Evolutionary conservation across 2,888 invertebrate genomes (phyloP).

Genomic region (Mythimna loreyi): DNA sequence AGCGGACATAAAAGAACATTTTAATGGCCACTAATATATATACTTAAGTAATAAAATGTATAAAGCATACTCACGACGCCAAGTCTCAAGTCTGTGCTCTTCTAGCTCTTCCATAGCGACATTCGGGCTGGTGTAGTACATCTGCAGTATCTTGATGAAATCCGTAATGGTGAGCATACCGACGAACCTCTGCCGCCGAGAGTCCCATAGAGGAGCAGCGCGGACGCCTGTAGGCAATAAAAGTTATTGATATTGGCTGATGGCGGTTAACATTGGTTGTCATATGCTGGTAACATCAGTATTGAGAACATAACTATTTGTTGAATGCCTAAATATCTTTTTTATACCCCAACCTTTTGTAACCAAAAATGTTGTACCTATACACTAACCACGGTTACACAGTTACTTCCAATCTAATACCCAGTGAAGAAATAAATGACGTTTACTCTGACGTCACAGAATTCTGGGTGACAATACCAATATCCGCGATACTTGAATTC

Average conservation of each 20-base stretch:
- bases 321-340: neutral
- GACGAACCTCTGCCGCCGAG: constrained; percentile 96
- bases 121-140: constrained; percentile 98
- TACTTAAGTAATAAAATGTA: neutral
- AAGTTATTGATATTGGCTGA: constrained; percentile 40
- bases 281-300: constrained; percentile 17
- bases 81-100: constrained; percentile 98
- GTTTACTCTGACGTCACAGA: neutral
- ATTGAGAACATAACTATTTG: neutral
- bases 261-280: constrained; percentile 1
- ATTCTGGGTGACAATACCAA: no score
- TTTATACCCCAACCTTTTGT: no score
- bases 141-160: constrained; percentile 99
- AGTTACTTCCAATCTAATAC: neutral
- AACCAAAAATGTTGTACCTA: no score
- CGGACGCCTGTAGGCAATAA: constrained; percentile 93
- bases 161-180: constrained; percentile 99
- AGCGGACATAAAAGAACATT: neutral
- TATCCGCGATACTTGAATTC: no score
- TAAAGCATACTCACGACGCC: constrained; percentile 93
- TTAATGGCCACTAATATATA: neutral
- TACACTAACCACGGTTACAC: neutral
- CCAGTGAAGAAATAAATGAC: neutral
- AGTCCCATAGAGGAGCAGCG: constrained; percentile 99
- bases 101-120: constrained; percentile 99